Evolutionary conservation across 1,140 invertebrate species (phyloP), one percentile per base, ranked within the genome.

Genomic region (Hylaeus volcanicus): DNA sequence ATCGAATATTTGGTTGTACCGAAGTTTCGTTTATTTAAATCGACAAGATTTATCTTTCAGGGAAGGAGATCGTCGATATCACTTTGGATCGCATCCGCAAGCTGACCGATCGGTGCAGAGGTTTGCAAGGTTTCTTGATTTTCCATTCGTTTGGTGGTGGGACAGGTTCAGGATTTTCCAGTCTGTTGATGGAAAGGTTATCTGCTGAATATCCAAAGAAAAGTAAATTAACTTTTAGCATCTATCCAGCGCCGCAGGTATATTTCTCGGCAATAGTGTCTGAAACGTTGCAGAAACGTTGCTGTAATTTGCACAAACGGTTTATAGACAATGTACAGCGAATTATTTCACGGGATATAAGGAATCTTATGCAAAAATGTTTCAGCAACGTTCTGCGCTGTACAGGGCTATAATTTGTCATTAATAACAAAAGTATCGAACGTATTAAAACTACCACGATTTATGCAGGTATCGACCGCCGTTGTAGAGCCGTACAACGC

Each of bases 111-210:
- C 85, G 95, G 94, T 81, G 95, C 90, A 94, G 94, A 61, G 96
- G 95, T 14, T 95, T 96, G 70, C 96, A 97, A 90, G 96, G 96
- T 88, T 96, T 96, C 5, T 93, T 98, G 1, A 95, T 98, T 75
- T 98, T 98, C 92, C 97, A 98, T 82, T 96, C 97, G 0, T 98
- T 98, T 90, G 98, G 98, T 63, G 98, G 98, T 64, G 98, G 98
- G 8, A 98, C 98, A 53, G 98, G 98, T 15, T 90, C 89, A 0
- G 89, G 89, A 66, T 90, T 90, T 26, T 89, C 89, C 2, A 90
- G 89, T 82, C 43, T 96, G 48, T 92, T 95, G 14, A 95, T 96
- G 94, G 95, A 95, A 90, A 89, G 94, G 55, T 88, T 95, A 2
- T 94, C 94, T 0, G 94, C 94, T 5, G 95, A 95, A 72, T 95